Evolutionary conservation across 2,797 vertebrate genomes (phyloP).

Genomic region (Lagocephalus sceleratus): DNA sequence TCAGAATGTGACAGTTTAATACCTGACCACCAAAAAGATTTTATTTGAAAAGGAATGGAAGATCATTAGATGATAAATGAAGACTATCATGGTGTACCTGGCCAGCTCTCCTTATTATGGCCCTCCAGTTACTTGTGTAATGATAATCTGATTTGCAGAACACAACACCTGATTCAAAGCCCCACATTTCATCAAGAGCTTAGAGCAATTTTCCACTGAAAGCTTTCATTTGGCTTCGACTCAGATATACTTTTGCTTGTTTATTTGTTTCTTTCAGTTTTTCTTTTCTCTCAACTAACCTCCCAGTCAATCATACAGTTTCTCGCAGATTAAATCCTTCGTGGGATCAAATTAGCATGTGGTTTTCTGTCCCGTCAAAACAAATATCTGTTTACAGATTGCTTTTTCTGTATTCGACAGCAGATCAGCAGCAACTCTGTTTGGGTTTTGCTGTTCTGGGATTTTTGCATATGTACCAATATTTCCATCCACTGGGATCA

Average conservation of each 20-base stretch:
- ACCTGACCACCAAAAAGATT: no score
- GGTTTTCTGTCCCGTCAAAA: constrained; percentile 54
- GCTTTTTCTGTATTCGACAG: constrained; percentile 64
- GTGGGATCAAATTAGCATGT: constrained; percentile 58
- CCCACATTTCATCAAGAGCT: constrained; percentile 1
- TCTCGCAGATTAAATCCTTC: constrained; percentile 53
- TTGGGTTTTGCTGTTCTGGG: constrained; percentile 25
- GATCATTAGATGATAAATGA: no score
- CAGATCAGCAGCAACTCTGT: constrained; percentile 42
- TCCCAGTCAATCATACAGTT: constrained; percentile 44
- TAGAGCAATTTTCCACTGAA: not conserved
- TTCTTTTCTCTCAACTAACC: constrained; percentile 24
- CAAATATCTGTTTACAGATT: constrained; percentile 63
- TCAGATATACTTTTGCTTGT: constrained; percentile 22
- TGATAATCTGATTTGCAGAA: not conserved
- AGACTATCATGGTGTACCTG: no score
- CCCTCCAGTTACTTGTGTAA: not conserved
- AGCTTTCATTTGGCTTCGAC: constrained; percentile 9
- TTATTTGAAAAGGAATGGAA: no score
- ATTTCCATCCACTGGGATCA: constrained; percentile 27
- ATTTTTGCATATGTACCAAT: constrained; percentile 20
- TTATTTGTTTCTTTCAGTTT: constrained; percentile 35
- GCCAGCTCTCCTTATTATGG: no score
- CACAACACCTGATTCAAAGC: constrained; percentile 3
- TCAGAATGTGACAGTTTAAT: not conserved